Evolutionary conservation across 92 coral and sea anemone species (phyloP), one percentile per base, ranked within the genome.

Genomic region (Blastomussa wellsi): DNA sequence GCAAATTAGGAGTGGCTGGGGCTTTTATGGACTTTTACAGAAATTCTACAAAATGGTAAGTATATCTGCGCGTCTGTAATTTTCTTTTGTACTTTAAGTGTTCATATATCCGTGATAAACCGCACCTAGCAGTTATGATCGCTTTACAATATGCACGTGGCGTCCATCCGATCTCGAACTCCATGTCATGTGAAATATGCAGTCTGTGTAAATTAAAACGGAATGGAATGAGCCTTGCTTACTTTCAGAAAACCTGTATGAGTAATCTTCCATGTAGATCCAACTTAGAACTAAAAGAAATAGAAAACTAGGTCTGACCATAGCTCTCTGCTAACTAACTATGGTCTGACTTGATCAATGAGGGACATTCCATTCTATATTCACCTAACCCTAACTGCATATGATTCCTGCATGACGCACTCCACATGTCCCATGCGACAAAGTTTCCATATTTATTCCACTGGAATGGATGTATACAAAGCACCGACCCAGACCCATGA

Each of bases 41-140:
- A 90, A 88, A 97, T 85, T 98, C 99, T 73, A 73, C 82, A 29
- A 97, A 97, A 86, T 97, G 99, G 99, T 97, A 84, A 85, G 96
- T 11, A 12, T 13, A 32, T n/a, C 17, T 35, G 33, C 4, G 31
- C 38, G 17, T 38, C 14, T 39, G 0, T 1, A 13, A 24, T 24
- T 42, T 19, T 57, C 10, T 15, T n/a, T 35, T 33, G 36, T 38
- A 22, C 24, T 42, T 48, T 0, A 14, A 55, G 13, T 22, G 41
- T 14, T 78, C 16, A 26, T 39, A 26, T 38, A 1, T 19, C 52
- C 17, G 67, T 79, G 37, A 62, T 1, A n/a, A 42, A 29, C 57
- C 16, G 38, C 66, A 31, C 32, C 39, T 13, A 41, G 2, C 38
- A 62, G 31, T 1, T 1, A 7, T 28, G 1, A 65, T 33, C 42